Evolutionary conservation across 1,140 invertebrate species (phyloP).

Genomic region (Aphelenchoides avenae): DNA sequence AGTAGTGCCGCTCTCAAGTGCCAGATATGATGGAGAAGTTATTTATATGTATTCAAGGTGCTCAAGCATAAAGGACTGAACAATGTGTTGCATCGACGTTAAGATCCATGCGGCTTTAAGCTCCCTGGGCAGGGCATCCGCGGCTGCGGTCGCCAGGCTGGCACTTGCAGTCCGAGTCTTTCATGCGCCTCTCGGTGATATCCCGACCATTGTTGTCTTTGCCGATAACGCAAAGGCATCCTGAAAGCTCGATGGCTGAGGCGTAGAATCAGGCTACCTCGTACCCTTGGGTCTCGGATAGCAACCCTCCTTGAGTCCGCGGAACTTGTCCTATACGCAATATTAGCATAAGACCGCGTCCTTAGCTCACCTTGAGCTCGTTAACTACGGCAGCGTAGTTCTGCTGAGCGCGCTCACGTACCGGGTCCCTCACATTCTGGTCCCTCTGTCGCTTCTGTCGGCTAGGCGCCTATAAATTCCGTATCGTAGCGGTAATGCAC

Average conservation of each 20-base stretch:
- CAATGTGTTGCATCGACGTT: constrained; percentile 1
- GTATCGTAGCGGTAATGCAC: not conserved
- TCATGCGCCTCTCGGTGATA: constrained; percentile 44
- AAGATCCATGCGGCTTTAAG: constrained; percentile 19
- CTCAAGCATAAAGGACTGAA: no score
- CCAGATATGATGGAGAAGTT: no score
- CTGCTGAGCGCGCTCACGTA: constrained; percentile 43
- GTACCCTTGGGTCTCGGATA: constrained; percentile 45
- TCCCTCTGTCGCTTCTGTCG: constrained; percentile 2
- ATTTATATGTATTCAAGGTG: no score
- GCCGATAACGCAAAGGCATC: constrained; percentile 45
- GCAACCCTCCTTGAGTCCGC: constrained; percentile 38
- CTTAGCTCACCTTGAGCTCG: no score
- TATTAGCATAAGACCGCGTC: no score
- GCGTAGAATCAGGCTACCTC: no score
- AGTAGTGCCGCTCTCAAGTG: not conserved
- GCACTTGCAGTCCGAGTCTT: constrained; percentile 49
- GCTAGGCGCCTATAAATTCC: not conserved
- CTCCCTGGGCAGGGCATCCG: constrained; percentile 41
- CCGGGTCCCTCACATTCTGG: constrained; percentile 46
- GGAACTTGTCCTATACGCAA: constrained; percentile 42
- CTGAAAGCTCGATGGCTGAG: no score
- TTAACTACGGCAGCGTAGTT: constrained; percentile 47
- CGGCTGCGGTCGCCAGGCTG: constrained; percentile 21
- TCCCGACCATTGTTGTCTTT: constrained; percentile 44